phyloP scores from a whole-genome alignment of 2,113 vertebrate genomes.

The Hyperoodon ampullatus region DNA sequence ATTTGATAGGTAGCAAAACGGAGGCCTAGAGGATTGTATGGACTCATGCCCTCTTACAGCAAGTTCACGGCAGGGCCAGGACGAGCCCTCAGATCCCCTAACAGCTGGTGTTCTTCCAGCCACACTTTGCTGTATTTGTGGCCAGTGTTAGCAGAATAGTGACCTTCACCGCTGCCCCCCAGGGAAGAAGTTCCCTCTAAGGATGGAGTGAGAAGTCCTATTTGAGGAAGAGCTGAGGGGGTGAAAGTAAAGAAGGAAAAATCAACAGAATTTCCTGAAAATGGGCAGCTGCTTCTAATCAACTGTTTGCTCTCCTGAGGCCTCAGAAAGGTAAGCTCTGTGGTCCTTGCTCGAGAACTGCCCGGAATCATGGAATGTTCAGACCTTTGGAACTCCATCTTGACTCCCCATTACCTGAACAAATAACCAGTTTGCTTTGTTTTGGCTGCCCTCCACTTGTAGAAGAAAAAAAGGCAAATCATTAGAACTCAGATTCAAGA shows the following conservation, averaged over 20 bases:
- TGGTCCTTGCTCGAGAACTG: neutral
- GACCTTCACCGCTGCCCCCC: neutral
- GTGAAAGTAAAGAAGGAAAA: conserved; percentile 32
- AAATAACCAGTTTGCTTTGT: conserved; percentile 56
- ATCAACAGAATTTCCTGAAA: conserved; percentile 32
- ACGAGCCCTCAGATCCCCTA: neutral
- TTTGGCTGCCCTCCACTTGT: conserved; percentile 32
- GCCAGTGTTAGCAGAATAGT: neutral
- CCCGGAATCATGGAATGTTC: neutral
- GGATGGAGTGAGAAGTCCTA: neutral
- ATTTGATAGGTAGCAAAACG: conserved; percentile 26
- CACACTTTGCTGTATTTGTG: neutral
- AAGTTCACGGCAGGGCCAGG: neutral
- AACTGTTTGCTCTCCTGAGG: neutral
- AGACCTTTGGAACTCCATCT: conserved; percentile 33
- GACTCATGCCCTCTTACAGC: neutral
- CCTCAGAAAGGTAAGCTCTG: neutral
- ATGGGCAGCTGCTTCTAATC: conserved; percentile 25
- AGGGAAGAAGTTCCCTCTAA: neutral
- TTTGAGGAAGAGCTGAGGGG: neutral
- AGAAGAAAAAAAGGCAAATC: conserved; percentile 10
- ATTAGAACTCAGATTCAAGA: conserved; percentile 52
- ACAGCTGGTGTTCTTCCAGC: neutral
- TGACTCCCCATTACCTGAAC: conserved; percentile 19
- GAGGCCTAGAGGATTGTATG: conserved; percentile 16